Base-by-base conservation (phyloP, 2,888 invertebrate genomes). In the Dioctria linearis region DNA sequence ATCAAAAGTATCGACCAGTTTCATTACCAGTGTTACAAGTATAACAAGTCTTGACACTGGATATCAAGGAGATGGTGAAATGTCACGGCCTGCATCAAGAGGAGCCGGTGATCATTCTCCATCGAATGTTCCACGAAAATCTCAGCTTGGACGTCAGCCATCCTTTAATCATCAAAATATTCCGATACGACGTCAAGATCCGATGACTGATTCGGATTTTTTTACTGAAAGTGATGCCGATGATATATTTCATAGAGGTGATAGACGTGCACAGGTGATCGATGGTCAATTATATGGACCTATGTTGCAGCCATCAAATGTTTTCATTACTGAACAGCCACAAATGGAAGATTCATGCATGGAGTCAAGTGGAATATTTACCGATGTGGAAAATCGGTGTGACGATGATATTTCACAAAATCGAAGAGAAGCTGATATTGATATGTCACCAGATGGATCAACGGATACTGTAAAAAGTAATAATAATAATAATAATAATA, bases 1-100 rank as follows among this genome's bases (percentile, higher is more conserved):
- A 39, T 92, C 92, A 63, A 93, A 93, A 88, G 92, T 93, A 9
- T 93, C 93, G 5, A 94, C 92, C 84, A 95, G 95, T 87, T 95
- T 95, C 86, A 94, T 96, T 37, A 95, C 95, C 3, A 95, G 96
- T 86, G 94, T 96, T 25, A 96, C 96, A n/a, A 96, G 96, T 86
- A 95, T 96, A 82, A 95, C 95, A 43, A 97, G 97, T 88, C 91
- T 96, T 84, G 97, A 98, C 88, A 95, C 94, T n/a, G 97, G 98
- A 61, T 97, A 97, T 89, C 97, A 96, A 89, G 97, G 97, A 8
- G 96, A 96, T 88, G 96, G 96, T 4, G 96, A 96, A 90, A 95
- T 95, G 93, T 96, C 96, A 40, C 91, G 96, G 82, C 96, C 96
- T 0, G 95, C 94, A 0, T 96, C 96, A 85, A 92, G 96, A 83